These are phyloP conservation scores for Brassicogethes aeneus DNA, from an alignment of 2,888 invertebrate species.

Conservation along the genomic window DNA sequence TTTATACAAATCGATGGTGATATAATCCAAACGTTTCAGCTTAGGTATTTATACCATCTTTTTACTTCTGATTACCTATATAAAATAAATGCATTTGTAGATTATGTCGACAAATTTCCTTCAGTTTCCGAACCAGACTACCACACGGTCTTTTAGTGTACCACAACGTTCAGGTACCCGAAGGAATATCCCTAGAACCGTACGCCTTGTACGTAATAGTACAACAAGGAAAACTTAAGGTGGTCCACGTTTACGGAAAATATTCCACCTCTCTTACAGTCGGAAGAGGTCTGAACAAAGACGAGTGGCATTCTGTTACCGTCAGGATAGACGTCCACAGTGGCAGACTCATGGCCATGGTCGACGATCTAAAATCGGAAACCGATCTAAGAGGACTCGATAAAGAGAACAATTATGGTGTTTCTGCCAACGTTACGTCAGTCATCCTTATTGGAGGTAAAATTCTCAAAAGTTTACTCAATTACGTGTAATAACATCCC, in stretches of 20 bases:
- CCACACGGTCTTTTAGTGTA: constrained; percentile 84
- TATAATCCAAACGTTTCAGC: constrained; percentile 80
- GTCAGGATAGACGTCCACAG: constrained; percentile 82
- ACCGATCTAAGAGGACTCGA: constrained; percentile 75
- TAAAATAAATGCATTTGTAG: constrained; percentile 41
- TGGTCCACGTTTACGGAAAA: constrained; percentile 86
- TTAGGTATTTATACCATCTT: constrained; percentile 50
- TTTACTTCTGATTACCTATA: background rate
- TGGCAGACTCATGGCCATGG: constrained; percentile 72
- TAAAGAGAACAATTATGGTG: constrained; percentile 78
- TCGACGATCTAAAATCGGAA: constrained; percentile 76
- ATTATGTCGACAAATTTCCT: constrained; percentile 79
- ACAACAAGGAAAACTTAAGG: constrained; percentile 85
- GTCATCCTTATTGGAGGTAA: constrained; percentile 84
- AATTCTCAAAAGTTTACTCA: no score
- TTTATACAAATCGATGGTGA: constrained; percentile 87
- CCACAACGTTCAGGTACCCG: constrained; percentile 83
- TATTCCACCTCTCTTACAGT: constrained; percentile 78
- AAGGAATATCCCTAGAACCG: constrained; percentile 68
- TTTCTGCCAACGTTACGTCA: constrained; percentile 75
- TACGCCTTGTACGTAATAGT: constrained; percentile 88
- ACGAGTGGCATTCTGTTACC: constrained; percentile 84
- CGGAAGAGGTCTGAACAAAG: constrained; percentile 78
- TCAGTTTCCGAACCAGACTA: constrained; percentile 77
- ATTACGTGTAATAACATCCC: constrained; percentile 7